These are phyloP conservation scores for Nesogale talazaci DNA, from an alignment of 2,113 vertebrate genomes.

Conservation along the genomic window DNA sequence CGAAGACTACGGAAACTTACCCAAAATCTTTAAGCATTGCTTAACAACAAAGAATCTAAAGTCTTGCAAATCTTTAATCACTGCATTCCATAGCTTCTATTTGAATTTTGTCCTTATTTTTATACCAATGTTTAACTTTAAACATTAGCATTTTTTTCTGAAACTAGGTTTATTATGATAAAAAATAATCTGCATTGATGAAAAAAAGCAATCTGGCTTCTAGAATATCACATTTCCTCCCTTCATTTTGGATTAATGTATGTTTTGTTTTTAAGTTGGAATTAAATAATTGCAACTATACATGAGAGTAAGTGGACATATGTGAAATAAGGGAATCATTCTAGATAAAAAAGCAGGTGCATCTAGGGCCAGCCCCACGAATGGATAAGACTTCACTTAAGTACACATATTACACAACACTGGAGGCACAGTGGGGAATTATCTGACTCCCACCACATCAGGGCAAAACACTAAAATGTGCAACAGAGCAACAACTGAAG, in stretches of 20 bases:
- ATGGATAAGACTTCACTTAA: too few species aligned
- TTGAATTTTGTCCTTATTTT: constrained; percentile 32
- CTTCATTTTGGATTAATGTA: too few species aligned
- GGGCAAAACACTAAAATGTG: too few species aligned
- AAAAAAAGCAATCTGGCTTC: neutral
- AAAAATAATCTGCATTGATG: neutral
- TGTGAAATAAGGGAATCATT: too few species aligned
- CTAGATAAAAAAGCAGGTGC: too few species aligned
- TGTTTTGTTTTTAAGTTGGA: neutral
- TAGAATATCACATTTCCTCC: neutral
- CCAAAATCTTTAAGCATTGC: neutral
- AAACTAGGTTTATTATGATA: constrained; percentile 2
- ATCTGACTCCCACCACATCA: too few species aligned
- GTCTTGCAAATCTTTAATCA: neutral
- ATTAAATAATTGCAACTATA: neutral
- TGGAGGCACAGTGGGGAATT: too few species aligned
- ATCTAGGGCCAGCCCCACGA: too few species aligned
- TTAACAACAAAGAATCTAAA: neutral
- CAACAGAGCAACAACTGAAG: too few species aligned
- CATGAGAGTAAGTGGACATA: neutral
- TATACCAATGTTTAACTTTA: neutral
- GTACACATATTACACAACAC: too few species aligned
- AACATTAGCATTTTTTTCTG: neutral
- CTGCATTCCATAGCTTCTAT: neutral
- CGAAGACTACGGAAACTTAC: neutral